Percentiles rank a stretch among this genome's conserved stretches.
phyloP scores from a whole-genome alignment of 2,888 invertebrate species.

The Noctua janthe region DNA sequence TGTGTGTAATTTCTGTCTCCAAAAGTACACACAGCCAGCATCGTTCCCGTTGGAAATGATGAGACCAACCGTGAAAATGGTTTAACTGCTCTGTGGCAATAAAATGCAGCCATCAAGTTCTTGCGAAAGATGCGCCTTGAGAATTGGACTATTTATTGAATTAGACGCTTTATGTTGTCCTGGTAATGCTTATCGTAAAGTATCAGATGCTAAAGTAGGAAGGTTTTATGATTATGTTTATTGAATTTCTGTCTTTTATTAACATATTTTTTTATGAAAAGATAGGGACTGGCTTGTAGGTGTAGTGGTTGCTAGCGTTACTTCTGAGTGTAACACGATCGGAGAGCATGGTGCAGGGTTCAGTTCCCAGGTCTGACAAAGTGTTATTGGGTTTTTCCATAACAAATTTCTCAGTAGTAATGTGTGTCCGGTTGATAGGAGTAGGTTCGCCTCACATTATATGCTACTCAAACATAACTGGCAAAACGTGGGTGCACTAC shows the following conservation, averaged over 20 bases:
- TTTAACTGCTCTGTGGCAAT: conserved; percentile 74
- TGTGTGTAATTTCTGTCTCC: conserved; percentile 47
- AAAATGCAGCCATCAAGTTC: conserved; percentile 75
- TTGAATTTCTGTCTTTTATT: conserved; percentile 28
- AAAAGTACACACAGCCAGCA: conserved; percentile 45
- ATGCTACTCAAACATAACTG: neutral
- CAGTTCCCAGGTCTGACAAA: neutral
- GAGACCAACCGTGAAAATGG: conserved; percentile 72
- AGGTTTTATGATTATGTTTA: conserved; percentile 45
- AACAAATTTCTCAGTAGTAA: neutral
- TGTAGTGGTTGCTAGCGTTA: neutral
- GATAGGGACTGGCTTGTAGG: neutral
- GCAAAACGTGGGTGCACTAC: neutral
- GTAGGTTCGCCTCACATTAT: too few species aligned
- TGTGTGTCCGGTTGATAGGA: neutral
- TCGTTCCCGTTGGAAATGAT: conserved; percentile 60
- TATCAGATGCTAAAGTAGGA: conserved; percentile 50
- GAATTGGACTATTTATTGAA: conserved; percentile 74
- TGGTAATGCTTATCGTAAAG: conserved; percentile 63
- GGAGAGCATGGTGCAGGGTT: neutral
- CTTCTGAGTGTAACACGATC: neutral
- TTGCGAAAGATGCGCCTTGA: conserved; percentile 71
- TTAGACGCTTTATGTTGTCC: conserved; percentile 62
- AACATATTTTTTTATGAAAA: neutral
- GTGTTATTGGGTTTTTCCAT: neutral